Conservation (phyloP, 2,113 vertebrate genomes). For the Ochotona curzoniae region DNA sequence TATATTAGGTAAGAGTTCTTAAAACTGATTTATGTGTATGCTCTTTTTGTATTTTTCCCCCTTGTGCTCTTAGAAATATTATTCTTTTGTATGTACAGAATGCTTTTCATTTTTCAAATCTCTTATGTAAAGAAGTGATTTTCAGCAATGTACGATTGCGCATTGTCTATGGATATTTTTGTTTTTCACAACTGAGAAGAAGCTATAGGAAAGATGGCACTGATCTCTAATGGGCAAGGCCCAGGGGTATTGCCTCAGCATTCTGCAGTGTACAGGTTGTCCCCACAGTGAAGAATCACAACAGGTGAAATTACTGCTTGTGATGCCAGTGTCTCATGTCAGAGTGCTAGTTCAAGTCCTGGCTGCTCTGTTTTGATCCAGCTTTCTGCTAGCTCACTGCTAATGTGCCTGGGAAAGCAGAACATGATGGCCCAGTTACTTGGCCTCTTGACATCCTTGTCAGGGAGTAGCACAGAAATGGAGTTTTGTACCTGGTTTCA, state of each 20-base stretch:
- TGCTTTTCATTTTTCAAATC: constrained; percentile 20
- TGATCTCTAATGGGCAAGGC: neutral
- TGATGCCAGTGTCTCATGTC: too few species aligned
- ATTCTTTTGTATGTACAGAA: neutral
- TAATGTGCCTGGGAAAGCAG: too few species aligned
- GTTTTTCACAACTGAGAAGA: neutral
- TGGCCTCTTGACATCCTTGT: too few species aligned
- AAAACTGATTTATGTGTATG: neutral
- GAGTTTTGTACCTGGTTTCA: too few species aligned
- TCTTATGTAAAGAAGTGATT: neutral
- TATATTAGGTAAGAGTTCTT: constrained; percentile 93
- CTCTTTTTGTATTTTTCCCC: neutral
- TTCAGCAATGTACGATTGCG: neutral
- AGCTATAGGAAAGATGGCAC: neutral
- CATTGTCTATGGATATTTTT: neutral
- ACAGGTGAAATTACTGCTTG: too few species aligned
- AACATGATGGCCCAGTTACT: too few species aligned
- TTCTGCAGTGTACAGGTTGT: neutral
- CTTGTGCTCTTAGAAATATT: neutral
- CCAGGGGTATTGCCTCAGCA: neutral
- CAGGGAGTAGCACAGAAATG: too few species aligned
- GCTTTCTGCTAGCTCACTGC: too few species aligned
- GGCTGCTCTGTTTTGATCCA: too few species aligned
- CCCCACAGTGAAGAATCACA: too few species aligned
- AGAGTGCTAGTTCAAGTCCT: too few species aligned